Evolutionary conservation across 92 coral and sea anemone species (phyloP).

Genomic region (Hydrozoanthus gracilis): DNA sequence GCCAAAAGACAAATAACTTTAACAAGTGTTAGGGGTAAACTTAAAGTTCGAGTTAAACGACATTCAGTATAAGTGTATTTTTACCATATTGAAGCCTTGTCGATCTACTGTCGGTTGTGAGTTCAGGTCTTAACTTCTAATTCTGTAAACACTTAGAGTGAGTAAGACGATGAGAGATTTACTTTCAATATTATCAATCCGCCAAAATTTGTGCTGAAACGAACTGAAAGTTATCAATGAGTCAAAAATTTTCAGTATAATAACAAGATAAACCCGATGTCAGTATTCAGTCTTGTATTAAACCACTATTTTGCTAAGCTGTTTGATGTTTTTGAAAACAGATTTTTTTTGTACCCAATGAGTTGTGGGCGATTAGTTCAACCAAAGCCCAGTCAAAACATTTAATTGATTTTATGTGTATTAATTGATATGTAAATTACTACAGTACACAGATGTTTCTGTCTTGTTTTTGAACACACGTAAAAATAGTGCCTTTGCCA

Average conservation of each 20-base stretch:
- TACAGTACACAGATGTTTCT: not conserved
- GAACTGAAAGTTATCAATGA: conserved; percentile 16
- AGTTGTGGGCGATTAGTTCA: not conserved
- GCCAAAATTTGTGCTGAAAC: conserved; percentile 33
- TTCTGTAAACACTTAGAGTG: not conserved
- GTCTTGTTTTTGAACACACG: not conserved
- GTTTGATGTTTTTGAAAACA: conserved; percentile 24
- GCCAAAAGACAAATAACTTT: conserved; percentile 23
- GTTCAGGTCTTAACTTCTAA: not conserved
- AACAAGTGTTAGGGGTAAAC: conserved; percentile 11
- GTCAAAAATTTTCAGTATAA: not conserved
- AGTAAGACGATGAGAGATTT: not conserved
- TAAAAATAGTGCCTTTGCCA: not conserved
- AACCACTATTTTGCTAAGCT: conserved; percentile 2
- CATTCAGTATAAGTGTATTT: not conserved
- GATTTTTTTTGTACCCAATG: not conserved
- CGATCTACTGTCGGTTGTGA: not conserved
- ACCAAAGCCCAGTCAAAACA: not conserved
- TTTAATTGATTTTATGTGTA: not conserved
- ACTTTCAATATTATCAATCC: not conserved
- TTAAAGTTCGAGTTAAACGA: conserved; percentile 26
- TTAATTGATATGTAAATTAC: not conserved
- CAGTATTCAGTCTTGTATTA: not conserved
- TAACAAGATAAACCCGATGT: not conserved
- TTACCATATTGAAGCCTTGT: not conserved